A percentile compares a stretch with the other conserved stretches of the same genome.
Evolutionary conservation across 2,113 vertebrate genomes (phyloP).

Genomic region (Toxotes jaculatrix): DNA sequence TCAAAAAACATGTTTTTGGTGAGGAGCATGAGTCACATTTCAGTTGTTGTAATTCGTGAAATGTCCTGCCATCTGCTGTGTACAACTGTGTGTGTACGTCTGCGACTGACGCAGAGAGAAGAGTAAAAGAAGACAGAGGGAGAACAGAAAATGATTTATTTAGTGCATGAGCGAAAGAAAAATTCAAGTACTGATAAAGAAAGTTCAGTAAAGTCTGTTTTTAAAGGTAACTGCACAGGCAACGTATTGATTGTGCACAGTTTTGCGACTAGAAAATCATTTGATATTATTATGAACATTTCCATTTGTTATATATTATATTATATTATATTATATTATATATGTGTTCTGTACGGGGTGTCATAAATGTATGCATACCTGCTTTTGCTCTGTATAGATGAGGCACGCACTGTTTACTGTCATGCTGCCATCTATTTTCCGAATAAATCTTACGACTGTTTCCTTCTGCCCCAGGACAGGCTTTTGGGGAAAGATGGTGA

Average conservation of each 20-base stretch:
- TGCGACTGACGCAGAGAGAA: neutral
- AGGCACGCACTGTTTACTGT: conserved; percentile 10
- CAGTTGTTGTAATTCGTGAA: conserved; percentile 33
- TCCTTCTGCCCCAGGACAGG: conserved; percentile 2
- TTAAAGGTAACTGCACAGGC: accelerated
- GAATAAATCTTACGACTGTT: neutral
- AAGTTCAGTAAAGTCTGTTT: neutral
- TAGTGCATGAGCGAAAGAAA: neutral
- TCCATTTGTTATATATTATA: neutral
- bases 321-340: neutral
- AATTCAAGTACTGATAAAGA: neutral
- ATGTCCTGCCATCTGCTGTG: conserved; percentile 50
- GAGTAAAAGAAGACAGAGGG: neutral
- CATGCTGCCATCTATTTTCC: neutral
- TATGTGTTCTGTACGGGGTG: too few relatives aligned
- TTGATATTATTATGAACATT: neutral
- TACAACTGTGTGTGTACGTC: neutral
- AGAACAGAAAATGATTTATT: neutral
- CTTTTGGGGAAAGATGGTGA: conserved; percentile 3
- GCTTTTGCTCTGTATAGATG: neutral
- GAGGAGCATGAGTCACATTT: conserved; percentile 26
- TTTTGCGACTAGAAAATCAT: neutral
- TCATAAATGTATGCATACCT: neutral
- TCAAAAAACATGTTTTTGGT: conserved; percentile 29
- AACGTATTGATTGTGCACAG: neutral